Base-by-base conservation (phyloP, 53 echinoderm and acorn worm species). In the Antedon mediterranea region DNA sequence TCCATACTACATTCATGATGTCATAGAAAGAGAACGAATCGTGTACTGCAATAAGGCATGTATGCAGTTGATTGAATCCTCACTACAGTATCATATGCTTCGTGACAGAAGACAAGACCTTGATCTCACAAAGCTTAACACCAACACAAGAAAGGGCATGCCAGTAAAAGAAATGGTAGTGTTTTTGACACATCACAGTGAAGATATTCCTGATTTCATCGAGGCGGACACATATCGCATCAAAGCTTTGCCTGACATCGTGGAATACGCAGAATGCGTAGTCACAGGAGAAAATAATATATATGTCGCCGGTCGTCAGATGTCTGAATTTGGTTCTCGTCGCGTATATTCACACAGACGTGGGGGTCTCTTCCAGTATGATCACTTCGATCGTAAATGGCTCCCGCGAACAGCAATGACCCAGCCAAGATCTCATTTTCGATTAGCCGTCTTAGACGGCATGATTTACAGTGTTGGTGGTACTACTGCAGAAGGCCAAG, bases 1-100 rank as follows among this genome's bases (percentile, higher is more conserved):
- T 77, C 98, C 98, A 0, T 98, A 98, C 85, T 98, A 89, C 90
- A 98, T 98, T 70, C 98, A 98, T 71, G 98, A 98, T 75, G 91
- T 92, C 8, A 87, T 98, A 9, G 98, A 93, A 33, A 84, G 98
- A 70, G 98, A 98, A 81, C 90, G 98, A 31, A 85, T 98, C 76
- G 87, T 98, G 31, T 88, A 90, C 28, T 86, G 88, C 78, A 90
- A 92, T 83, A 98, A 92, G 42, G 75, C 88, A 28, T 92, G 92
- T 33, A 92, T 92, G 79, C 92, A 98, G 75, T 82, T 98, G 81
- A 89, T 98, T 34, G 98, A 98, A 82, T 84, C 85, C 4, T 92
- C 98, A 6, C 82, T 98, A 34, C 98, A 98, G 84, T 98, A 98
- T 73, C 98, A 98, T 85, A 90, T 98, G 41, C 86, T 98, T 34